phyloP scores from a whole-genome alignment of 2,113 vertebrate genomes.

The Vulpes ferrilata region DNA sequence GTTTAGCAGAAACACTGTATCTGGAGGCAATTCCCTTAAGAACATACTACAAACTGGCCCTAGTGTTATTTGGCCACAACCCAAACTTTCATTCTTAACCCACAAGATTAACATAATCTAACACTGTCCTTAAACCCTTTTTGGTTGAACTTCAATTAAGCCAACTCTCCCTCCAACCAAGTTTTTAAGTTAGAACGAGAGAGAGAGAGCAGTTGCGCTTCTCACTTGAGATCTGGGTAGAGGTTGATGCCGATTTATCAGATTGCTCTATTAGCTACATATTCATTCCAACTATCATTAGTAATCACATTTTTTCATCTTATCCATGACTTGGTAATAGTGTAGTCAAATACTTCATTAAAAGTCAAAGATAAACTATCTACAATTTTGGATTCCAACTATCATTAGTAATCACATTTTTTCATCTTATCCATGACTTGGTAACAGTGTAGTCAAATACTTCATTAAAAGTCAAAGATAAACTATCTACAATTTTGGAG shows the following conservation, averaged over 20 bases:
- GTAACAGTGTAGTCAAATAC: not conserved
- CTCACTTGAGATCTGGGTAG: not conserved
- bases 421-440: slow-evolving; percentile 1
- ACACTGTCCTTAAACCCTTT: not conserved
- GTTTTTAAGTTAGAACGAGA: not conserved
- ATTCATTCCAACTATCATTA: not conserved
- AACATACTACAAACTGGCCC: not conserved
- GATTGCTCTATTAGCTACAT: not conserved
- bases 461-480: slow-evolving; percentile 11
- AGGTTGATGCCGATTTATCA: not conserved
- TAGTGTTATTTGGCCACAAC: not conserved
- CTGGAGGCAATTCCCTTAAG: not conserved
- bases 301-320: not conserved
- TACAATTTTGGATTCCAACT: not conserved
- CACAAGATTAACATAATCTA: not conserved
- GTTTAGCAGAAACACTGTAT: not conserved
- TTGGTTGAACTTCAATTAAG: not conserved
- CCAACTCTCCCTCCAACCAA: not conserved
- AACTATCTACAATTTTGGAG: not conserved
- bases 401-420: not conserved
- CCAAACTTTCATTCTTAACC: not conserved
- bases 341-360: not conserved
- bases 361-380: not conserved
- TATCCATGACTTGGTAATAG: not conserved
- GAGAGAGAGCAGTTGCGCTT: not conserved